Percentiles rank a stretch among this genome's conserved stretches.
Conservation (phyloP, 37 sponge, comb jelly and placozoan genomes). For the Cladorhizidae sp. region DNA sequence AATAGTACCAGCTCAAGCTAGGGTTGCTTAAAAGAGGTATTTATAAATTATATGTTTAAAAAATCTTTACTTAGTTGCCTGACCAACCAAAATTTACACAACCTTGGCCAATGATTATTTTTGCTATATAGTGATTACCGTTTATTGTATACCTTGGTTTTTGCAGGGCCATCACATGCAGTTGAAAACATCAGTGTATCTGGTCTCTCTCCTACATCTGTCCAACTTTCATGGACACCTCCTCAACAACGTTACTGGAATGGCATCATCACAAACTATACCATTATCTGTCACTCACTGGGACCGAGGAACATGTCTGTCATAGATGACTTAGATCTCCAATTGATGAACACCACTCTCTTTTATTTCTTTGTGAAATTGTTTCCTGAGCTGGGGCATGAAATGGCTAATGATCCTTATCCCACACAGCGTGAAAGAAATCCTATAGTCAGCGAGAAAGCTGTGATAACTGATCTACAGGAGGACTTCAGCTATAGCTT, state of each 20-base stretch:
- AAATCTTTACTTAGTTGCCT: too few species aligned
- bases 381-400: not conserved
- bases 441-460: not conserved
- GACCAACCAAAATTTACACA: too few species aligned
- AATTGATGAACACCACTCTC: not conserved
- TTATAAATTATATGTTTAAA: too few species aligned
- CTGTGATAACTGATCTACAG: not conserved
- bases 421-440: not conserved
- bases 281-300: not conserved
- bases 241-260: not conserved
- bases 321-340: not conserved
- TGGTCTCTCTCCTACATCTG: not conserved
- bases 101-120: too few species aligned
- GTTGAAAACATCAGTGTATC: not conserved
- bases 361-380: not conserved
- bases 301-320: not conserved
- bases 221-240: not conserved
- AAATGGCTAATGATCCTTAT: not conserved
- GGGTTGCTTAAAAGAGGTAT: too few species aligned
- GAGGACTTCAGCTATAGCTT: not conserved
- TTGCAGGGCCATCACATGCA: not conserved
- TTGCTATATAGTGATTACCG: too few species aligned
- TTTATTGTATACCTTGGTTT: too few species aligned
- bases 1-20: not conserved
- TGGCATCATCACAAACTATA: conserved; percentile 8